Evolutionary conservation across 2,888 invertebrate genomes (phyloP), one percentile per base, ranked within the genome.

Genomic region (Galeopsomyia nigrocyanea): DNA sequence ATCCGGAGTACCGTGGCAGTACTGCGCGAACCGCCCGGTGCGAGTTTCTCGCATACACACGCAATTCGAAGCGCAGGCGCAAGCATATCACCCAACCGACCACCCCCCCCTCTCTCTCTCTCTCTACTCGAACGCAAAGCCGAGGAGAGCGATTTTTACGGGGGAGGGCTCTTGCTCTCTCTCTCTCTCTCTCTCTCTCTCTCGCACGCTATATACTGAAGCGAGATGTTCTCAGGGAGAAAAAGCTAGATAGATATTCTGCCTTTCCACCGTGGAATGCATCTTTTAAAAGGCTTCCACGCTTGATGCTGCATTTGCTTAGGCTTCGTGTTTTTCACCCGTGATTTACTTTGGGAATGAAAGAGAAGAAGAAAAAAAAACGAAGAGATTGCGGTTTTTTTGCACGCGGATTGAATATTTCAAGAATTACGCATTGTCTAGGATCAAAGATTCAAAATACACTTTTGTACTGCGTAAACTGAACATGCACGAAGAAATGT

Each of bases 1-100:
- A 80, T 81, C 80, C 82, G 82, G 82, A 82, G 84, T 82, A 82
- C 82, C 84, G 83, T 82, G 80, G 80, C 81, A 82, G 84, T 83
- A 83, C 84, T 84, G 84, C 65, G 61, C 56, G 77, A 80, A 78
- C 81, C 63, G 70, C 61, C 60, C 71, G 81, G 39, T 39, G 39
- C 39, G 39, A 39, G 10, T 26, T 55, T 55, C 55, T 22, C 19
- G 19, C 10, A 39, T 39, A 39, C 39, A 79, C 77, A 77, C 71
- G 55, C 68, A 65, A 63, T 69, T 60, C 66, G 75, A 62, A 67
- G 73, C 80, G 80, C 78, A 78, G 71, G 77, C 78, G 76, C 76
- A 67, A 66, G 65, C 62, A 50, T 31, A 58, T 50, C n/a, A n/a
- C n/a, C n/a, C 26, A 26, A 5, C 26, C 5, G 26, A 51, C 67